These are phyloP conservation scores for Ovis aries DNA, from an alignment of 2,113 vertebrate genomes.

Conservation along the genomic window ARS-UI_Ramb_v3.0 NC_056067.1:16503501-16504000, in stretches of 20 bases:
- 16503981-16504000: not conserved
- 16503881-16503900: not conserved
- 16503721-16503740: no score
- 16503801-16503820: not conserved
- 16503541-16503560: not conserved
- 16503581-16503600: not conserved
- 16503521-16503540: not conserved
- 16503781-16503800: not conserved
- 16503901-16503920: not conserved
- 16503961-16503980: not conserved
- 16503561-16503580: not conserved
- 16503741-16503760: not conserved
- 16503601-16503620: not conserved
- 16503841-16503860: no score
- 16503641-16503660: not conserved
- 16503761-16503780: not conserved
- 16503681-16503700: not conserved
- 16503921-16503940: not conserved
- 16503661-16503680: not conserved
- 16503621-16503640: not conserved
- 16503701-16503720: not conserved
- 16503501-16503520: not conserved
- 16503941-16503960: not conserved
- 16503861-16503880: not conserved
- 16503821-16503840: not conserved